phyloP scores from a whole-genome alignment of 1,140 invertebrate species.

The Homalodisca vitripennis region DNA sequence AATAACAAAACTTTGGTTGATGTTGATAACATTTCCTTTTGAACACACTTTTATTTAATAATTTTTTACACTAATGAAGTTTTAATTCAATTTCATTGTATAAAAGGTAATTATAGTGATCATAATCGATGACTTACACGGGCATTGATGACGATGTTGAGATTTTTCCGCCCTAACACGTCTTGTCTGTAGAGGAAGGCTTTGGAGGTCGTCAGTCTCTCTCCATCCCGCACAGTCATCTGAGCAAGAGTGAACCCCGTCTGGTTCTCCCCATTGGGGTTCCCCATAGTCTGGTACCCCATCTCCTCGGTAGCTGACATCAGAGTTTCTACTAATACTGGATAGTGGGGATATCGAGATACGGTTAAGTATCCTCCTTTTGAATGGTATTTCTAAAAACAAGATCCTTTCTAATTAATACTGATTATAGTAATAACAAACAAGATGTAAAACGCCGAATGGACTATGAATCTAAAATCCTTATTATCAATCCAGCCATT shows the following conservation, averaged over 20 bases:
- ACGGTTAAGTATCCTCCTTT: slow-evolving; percentile 57
- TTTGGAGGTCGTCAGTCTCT: slow-evolving; percentile 27
- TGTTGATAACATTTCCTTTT: neutral
- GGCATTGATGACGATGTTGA: slow-evolving; percentile 56
- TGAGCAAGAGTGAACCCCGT: slow-evolving; percentile 50
- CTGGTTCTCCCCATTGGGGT: slow-evolving; percentile 70
- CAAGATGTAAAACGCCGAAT: no score
- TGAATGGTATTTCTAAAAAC: slow-evolving; percentile 60
- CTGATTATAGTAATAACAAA: no score
- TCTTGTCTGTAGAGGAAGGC: slow-evolving; percentile 59
- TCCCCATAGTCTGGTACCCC: slow-evolving; percentile 84
- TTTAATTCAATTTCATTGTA: neutral
- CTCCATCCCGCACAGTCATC: slow-evolving; percentile 43
- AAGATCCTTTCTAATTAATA: no score
- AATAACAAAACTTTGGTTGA: neutral
- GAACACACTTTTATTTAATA: neutral
- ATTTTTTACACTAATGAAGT: neutral
- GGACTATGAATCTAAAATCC: no score
- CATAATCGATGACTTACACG: neutral
- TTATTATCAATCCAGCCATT: no score
- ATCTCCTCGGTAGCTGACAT: slow-evolving; percentile 87
- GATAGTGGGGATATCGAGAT: slow-evolving; percentile 75
- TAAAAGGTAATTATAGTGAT: neutral
- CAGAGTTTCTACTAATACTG: slow-evolving; percentile 79
- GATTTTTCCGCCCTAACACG: slow-evolving; percentile 54